Evolutionary conservation across 2,888 invertebrate genomes (phyloP).

Genomic region (Lepidochitona cinerea): DNA sequence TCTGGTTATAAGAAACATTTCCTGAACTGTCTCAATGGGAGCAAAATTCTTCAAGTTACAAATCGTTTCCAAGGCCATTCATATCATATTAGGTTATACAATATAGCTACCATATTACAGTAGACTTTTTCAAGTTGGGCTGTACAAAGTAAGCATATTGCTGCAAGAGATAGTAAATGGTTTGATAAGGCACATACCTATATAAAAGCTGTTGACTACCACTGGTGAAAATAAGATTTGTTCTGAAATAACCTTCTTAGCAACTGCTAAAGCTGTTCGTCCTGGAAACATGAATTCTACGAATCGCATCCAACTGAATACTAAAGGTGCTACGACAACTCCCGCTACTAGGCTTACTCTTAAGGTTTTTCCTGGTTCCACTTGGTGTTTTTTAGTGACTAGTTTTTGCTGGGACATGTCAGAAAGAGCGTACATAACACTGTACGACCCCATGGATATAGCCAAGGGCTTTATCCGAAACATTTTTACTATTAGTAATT

Average conservation of each 20-base stretch:
- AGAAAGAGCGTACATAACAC: constrained; percentile 31
- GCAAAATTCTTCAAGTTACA: no score
- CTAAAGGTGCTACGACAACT: constrained; percentile 40
- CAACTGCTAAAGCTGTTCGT: constrained; percentile 19
- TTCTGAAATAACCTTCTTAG: constrained; percentile 40
- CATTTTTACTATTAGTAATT: no score
- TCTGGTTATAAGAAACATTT: no score
- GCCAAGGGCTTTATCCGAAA: constrained; percentile 22
- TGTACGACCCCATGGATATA: constrained; percentile 34
- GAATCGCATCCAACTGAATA: constrained; percentile 41
- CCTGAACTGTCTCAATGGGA: no score
- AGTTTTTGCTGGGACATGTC: constrained; percentile 36
- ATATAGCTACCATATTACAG: no score
- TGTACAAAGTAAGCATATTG: no score
- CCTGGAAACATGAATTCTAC: constrained; percentile 36
- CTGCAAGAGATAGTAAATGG: no score
- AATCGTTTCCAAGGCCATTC: no score
- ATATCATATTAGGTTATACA: no score
- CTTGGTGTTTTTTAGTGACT: constrained; percentile 19
- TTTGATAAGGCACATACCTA: constrained; percentile 39
- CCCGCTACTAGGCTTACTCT: constrained; percentile 36
- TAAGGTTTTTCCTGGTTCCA: constrained; percentile 35
- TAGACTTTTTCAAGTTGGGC: no score
- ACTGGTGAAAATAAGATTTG: constrained; percentile 39
- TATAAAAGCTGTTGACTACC: constrained; percentile 39